Percentiles rank a stretch among this genome's conserved stretches.
Conservation (phyloP, 1,140 invertebrate species). For the Platorchestia sp. region DNA sequence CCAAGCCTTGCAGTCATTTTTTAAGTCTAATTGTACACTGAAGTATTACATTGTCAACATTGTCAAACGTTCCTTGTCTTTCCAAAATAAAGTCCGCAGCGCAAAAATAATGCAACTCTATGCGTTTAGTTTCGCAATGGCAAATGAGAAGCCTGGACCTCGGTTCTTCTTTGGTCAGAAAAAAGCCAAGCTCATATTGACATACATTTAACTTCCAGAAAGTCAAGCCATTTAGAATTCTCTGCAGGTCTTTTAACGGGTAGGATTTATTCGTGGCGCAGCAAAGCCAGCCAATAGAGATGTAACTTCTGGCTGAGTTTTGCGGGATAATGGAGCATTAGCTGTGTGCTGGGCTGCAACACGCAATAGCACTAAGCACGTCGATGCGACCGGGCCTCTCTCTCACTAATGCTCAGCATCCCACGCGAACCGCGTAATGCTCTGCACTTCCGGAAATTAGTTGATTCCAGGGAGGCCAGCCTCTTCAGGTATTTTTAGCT, state of each 20-base stretch:
- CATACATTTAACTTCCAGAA: not conserved
- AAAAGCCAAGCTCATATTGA: not conserved
- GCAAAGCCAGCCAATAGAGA: not conserved
- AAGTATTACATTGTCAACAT: not conserved
- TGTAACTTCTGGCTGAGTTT: not conserved
- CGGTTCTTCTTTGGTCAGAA: not conserved
- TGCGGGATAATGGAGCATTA: not conserved
- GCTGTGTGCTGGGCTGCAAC: not conserved
- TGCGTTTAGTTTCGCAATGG: not conserved
- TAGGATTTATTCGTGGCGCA: not conserved
- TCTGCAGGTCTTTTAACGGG: not conserved
- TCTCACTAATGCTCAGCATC: constrained; percentile 15
- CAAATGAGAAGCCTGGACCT: not conserved
- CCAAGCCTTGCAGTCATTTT: not conserved
- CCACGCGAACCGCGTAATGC: not conserved
- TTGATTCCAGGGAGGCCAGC: not conserved
- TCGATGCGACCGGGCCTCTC: not conserved
- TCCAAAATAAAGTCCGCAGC: not conserved
- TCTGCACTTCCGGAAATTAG: constrained; percentile 6
- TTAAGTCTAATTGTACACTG: not conserved
- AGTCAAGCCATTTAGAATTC: not conserved
- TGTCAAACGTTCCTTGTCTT: not conserved
- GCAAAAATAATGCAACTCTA: not conserved
- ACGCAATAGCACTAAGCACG: constrained; percentile 21
- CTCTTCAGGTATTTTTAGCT: not conserved